These are phyloP conservation scores for Casuarius casuarius DNA, from an alignment of 2,113 vertebrate genomes.

Conservation along the genomic window DNA sequence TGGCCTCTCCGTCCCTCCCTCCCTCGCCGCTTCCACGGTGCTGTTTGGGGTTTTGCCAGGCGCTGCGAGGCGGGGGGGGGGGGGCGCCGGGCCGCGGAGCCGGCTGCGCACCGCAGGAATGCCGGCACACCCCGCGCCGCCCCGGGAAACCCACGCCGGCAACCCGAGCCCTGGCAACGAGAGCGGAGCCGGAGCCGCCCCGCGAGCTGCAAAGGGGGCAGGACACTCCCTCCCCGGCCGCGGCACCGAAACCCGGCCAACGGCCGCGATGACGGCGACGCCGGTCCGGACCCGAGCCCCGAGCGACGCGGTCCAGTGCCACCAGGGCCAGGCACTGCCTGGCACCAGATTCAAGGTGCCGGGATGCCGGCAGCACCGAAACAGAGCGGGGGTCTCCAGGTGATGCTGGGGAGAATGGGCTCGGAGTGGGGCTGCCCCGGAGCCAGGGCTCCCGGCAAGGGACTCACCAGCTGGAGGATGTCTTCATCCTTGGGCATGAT, in stretches of 20 bases:
- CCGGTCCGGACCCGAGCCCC: no score
- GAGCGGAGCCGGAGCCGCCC: rapidly evolving
- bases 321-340: no score
- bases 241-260: no score
- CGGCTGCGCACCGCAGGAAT: constrained; percentile 68
- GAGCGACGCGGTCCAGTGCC: not conserved
- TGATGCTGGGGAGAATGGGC: no score
- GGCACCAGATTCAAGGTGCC: no score
- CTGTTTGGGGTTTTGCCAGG: not conserved
- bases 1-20: not conserved
- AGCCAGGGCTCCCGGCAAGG: not conserved
- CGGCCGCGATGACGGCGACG: no score
- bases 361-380: no score
- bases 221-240: not conserved
- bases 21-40: not conserved
- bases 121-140: not conserved
- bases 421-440: not conserved
- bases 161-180: not conserved
- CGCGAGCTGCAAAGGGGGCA: not conserved
- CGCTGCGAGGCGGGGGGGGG: not conserved
- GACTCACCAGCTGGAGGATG: constrained; percentile 96
- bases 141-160: not conserved
- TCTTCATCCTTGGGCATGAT: constrained; percentile 99
- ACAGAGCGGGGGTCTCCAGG: not conserved
- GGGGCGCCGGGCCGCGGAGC: constrained; percentile 23